Percentiles rank a stretch among this genome's conserved stretches.
phyloP scores from a whole-genome alignment of 2,888 invertebrate species.

The Autographa pulchrina region DNA sequence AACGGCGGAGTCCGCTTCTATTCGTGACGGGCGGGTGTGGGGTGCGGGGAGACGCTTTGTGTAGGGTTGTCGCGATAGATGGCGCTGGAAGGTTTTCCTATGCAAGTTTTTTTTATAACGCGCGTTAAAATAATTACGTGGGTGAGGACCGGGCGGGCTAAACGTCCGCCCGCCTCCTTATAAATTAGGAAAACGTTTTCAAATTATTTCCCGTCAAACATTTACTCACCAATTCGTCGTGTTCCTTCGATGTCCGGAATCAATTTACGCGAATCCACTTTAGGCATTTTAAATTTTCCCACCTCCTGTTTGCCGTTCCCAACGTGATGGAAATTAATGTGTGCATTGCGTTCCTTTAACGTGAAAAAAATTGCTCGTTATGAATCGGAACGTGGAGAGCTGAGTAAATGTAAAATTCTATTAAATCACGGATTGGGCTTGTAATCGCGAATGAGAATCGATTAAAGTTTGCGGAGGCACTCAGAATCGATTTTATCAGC shows the following conservation, averaged over 20 bases:
- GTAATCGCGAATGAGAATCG: slow-evolving; percentile 74
- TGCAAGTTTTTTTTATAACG: slow-evolving; percentile 54
- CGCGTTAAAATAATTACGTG: slow-evolving; percentile 68
- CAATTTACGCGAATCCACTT: slow-evolving; percentile 83
- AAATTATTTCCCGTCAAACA: slow-evolving; percentile 82
- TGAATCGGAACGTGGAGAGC: slow-evolving; percentile 61
- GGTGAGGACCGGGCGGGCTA: slow-evolving; percentile 57
- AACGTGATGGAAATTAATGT: slow-evolving; percentile 86
- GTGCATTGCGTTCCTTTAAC: slow-evolving; percentile 78
- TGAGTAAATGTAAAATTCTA: slow-evolving; percentile 74
- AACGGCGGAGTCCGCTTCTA: slow-evolving; percentile 68
- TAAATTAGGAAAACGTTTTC: slow-evolving; percentile 84
- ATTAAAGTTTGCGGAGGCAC: slow-evolving; percentile 73
- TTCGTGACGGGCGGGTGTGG: slow-evolving; percentile 60
- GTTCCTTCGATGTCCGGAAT: slow-evolving; percentile 82
- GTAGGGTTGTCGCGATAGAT: slow-evolving; percentile 71
- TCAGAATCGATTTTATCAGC: slow-evolving; percentile 58
- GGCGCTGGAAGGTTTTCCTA: slow-evolving; percentile 68
- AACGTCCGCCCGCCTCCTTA: slow-evolving; percentile 70
- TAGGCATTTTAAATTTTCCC: slow-evolving; percentile 79
- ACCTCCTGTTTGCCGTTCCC: slow-evolving; percentile 73
- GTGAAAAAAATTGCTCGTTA: slow-evolving; percentile 67
- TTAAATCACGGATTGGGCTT: slow-evolving; percentile 72
- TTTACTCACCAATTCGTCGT: slow-evolving; percentile 80
- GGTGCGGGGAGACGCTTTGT: slow-evolving; percentile 52